A percentile compares a stretch with the other conserved stretches of the same genome.
phyloP scores from a whole-genome alignment of 2,888 invertebrate species.

The Arrhopalites spinosus region DNA sequence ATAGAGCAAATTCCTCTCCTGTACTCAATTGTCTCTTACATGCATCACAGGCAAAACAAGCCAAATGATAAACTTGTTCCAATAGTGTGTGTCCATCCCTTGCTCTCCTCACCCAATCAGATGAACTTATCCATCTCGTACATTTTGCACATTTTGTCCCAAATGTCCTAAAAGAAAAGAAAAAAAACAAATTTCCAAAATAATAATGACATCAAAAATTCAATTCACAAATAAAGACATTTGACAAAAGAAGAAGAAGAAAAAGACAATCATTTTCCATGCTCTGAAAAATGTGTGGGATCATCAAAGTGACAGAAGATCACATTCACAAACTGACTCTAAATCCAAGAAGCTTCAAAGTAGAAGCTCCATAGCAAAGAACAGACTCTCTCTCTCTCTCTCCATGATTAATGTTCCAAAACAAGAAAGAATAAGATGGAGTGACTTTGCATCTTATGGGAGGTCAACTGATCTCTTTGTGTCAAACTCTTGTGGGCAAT shows the following conservation, averaged over 20 bases:
- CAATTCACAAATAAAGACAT: neutral
- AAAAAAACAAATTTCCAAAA: neutral
- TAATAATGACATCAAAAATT: neutral
- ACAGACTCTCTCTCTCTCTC: no score
- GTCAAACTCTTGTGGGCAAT: constrained; percentile 36
- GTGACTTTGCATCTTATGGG: constrained; percentile 51
- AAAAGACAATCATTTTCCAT: constrained; percentile 1
- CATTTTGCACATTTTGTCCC: constrained; percentile 66
- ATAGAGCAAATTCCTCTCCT: constrained; percentile 95
- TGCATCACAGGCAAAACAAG: constrained; percentile 61
- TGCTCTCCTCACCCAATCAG: constrained; percentile 59
- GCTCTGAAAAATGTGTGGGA: no score
- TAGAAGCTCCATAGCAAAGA: no score
- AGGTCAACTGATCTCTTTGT: constrained; percentile 52
- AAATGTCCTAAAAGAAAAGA: constrained; percentile 60
- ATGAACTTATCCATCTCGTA: constrained; percentile 62
- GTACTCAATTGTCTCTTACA: constrained; percentile 84
- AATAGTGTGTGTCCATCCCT: constrained; percentile 42
- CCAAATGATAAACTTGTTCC: constrained; percentile 53
- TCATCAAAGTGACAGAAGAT: no score
- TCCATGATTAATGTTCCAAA: neutral
- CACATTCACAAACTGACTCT: no score
- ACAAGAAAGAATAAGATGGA: neutral
- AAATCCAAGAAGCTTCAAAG: no score
- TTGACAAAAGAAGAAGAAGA: neutral